Evolutionary conservation across 2,113 vertebrate species (phyloP), one percentile per base, ranked within the genome.

Genomic region (Pangasianodon gigas): DNA sequence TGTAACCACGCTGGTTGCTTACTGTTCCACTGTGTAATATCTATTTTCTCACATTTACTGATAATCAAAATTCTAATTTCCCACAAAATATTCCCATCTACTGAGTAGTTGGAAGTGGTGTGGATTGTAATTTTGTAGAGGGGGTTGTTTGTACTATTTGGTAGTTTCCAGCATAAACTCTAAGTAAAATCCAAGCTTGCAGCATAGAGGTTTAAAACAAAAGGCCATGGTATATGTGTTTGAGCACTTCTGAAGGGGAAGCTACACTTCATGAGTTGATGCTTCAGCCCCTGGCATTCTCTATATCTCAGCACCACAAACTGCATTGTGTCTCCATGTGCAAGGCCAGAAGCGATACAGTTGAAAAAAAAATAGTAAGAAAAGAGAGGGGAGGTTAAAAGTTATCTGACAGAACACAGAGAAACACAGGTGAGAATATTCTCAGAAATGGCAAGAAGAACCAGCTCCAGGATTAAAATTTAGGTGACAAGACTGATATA

Each of bases 301-400:
- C 46, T 65, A 81, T 52, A 85, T 51, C 74, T 88, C 54, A 86
- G 54, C 91, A 88, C 85, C 54, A 84, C 84, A 88, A 88, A 92
- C 65, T 77, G 65, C 89, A 86, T 44, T 24, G 81, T 77, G 71
- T 90, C 54, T 77, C 84, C 62, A 86, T 90, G 89, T 84, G 69
- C 87, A 90, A 77, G 87, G 74, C 84, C 32, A 65, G 67, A 85
- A 8, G 52, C 71, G n/a, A 89, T 85, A 67, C 67, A 77, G 51
- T 87, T 81, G 0, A 26, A 65, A 89, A 56, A 79, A 88, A 67
- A 18, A 77, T 24, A 75, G 29, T 14, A 26, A 60, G 16, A 41
- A 67, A 86, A 52, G 37, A 62, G 24, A 91, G 75, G 69, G 14
- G 75, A 32, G 16, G 29, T 86, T 54, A 86, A 85, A 86, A n/a